Evolutionary conservation across 2,888 invertebrate genomes (phyloP), one percentile per base, ranked within the genome.

Genomic region (Operophtera brumata): DNA sequence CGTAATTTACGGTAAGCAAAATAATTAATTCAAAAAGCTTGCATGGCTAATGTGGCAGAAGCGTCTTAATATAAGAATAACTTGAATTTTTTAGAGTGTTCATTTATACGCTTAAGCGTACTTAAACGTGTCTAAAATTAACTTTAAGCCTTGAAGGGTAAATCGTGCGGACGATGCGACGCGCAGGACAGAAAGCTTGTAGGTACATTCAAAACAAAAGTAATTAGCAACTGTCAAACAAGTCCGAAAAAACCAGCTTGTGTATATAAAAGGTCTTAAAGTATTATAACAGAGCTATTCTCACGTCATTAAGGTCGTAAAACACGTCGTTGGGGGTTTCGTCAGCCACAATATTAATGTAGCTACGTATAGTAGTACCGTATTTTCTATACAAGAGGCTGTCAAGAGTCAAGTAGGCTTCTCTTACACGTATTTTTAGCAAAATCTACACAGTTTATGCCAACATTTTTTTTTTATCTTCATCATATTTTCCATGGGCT

Each of bases 171-270:
- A 48, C 61, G 65, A 59, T 53, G 61, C 12, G 37, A 10, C 28
- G 28, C 11, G 13, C 28, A 59, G 52, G 62, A 51, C 59, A 59
- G 52, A 64, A 60, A 57, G 55, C 59, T 56, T 51, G 39, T 59
- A 60, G 47, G 37, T 67, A 63, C 64, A 66, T 59, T 68, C 61
- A 30, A 51, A 62, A 64, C 69, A 66, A 71, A 72, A 70, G 70
- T 69, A 70, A 72, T 71, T 71, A 71, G 61, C 65, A 71, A 70
- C 69, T 68, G 70, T 64, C 70, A 69, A 71, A 69, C 65, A 67
- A 67, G 66, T 60, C 54, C 63, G 64, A 70, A 69, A n/a, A 62
- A 70, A 67, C 67, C 58, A 62, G 54, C 57, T 59, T 59, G 60
- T 60, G 56, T 43, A 1, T 30, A 52, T 58, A 57, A 54, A 61